Evolutionary conservation across 2,113 vertebrate genomes (phyloP), one percentile per base, ranked within the genome.

Genomic region (Motacilla alba): DNA sequence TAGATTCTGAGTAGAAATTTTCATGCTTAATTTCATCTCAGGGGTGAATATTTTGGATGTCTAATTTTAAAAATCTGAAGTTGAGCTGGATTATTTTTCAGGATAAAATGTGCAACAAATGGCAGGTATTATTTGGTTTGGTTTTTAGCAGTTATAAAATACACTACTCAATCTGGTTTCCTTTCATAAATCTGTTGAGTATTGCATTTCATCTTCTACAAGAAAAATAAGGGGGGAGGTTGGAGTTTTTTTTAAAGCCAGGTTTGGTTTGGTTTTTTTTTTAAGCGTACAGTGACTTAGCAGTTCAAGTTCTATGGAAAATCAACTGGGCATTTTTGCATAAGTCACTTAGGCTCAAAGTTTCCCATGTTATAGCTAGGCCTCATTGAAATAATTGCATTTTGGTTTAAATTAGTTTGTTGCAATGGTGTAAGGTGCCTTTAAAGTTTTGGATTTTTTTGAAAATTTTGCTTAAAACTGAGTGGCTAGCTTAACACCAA

Each of bases 41-140:
- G 26, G 43, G 26, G 26, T 87, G 53, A 92, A 69, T 87, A 47
- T 93, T 92, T 95, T 89, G 6, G 14, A 89, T 44, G 14, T 74
- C 73, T 92, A 74, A 80, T 73, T 95, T 55, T 55, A 87, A 94
- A 94, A 92, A 89, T 87, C 60, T 53, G 20, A 85, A 90, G 26
- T 58, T 10, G 39, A 85, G 56, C 15, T 47, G 56, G 37, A 63
- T 78, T 94, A 55, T 58, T 90, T 90, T 96, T 94, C 31, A 50
- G 55, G 44, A 24, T 63, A 82, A 83, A 33, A 33, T 50, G 39
- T 58, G 79, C 31, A 70, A 70, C 37, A 80, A 66, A 77, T n/a
- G 19, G 20, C 67, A 90, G 70, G 56, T 83, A 78, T 80, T 63
- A 59, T 39, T 56, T 79, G 18, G 59, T 23, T 44, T 95, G n/a